phyloP scores from a whole-genome alignment of 2,113 vertebrate genomes.

The Ardeotis arabs region DNA sequence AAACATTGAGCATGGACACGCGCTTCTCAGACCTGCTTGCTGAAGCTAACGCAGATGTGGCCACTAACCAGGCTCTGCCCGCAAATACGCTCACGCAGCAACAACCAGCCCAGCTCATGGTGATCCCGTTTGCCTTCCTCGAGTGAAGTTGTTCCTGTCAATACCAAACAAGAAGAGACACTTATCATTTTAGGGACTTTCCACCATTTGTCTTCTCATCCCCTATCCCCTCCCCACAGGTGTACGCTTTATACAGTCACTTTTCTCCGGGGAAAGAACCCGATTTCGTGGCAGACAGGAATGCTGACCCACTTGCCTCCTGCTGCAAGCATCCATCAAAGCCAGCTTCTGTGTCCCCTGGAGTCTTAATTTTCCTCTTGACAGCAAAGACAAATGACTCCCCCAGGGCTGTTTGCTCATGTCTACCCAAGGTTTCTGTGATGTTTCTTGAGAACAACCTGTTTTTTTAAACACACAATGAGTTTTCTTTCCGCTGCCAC shows the following conservation, averaged over 20 bases:
- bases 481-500: not conserved
- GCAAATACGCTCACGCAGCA: rapidly evolving
- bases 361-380: conserved; percentile 63
- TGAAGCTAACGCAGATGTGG: not conserved
- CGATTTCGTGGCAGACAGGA: not conserved
- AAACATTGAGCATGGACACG: not conserved
- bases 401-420: conserved; percentile 44
- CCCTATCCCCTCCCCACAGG: not conserved
- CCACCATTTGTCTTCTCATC: not conserved
- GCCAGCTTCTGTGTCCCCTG: not conserved
- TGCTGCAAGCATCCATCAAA: conserved; percentile 49
- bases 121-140: not conserved
- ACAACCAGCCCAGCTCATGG: not conserved
- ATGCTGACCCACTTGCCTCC: conserved; percentile 25
- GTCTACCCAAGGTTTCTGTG: conserved; percentile 7
- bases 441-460: conserved; percentile 19
- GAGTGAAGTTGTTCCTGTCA: not conserved
- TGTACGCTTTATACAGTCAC: not conserved
- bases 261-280: conserved; percentile 6
- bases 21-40: no score
- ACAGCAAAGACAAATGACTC: conserved; percentile 55
- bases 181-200: not conserved
- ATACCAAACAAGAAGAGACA: not conserved
- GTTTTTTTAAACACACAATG: conserved; percentile 28
- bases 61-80: not conserved